Conservation (phyloP, 2,888 invertebrate genomes). For the Monopis laevigella region DNA sequence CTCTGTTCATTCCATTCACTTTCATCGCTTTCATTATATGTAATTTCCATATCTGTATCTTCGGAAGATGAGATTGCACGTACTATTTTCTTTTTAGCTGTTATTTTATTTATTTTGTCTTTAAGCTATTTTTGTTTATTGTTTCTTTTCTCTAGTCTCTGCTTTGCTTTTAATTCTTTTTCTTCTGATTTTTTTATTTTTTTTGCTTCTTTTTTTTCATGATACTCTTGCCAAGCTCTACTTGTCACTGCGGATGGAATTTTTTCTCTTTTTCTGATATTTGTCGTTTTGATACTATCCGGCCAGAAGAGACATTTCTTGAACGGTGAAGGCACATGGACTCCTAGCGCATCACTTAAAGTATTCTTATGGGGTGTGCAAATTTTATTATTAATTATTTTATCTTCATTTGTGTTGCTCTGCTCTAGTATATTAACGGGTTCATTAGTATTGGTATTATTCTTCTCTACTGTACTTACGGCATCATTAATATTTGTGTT, state of each 20-base stretch:
- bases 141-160: constrained; percentile 15
- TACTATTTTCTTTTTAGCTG: constrained; percentile 12
- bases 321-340: constrained; percentile 11
- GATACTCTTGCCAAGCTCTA: constrained; percentile 15
- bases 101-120: constrained; percentile 6
- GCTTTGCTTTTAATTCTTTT: constrained; percentile 16
- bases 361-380: constrained; percentile 3
- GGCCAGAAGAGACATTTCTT: constrained; percentile 14
- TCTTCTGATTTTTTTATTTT: constrained; percentile 15
- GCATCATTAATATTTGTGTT: too few species aligned
- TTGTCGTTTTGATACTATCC: constrained; percentile 16
- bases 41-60: constrained; percentile 14
- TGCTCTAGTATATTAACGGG: too few species aligned
- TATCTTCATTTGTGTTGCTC: too few species aligned
- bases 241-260: constrained; percentile 18
- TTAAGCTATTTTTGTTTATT: too few species aligned
- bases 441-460: too few species aligned
- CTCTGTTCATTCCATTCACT: constrained; percentile 14
- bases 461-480: too few species aligned
- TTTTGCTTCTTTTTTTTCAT: constrained; percentile 15
- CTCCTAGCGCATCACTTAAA: constrained; percentile 7
- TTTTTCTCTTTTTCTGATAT: constrained; percentile 15
- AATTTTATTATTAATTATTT: neutral
- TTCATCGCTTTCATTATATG: constrained; percentile 10
- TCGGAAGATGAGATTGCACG: constrained; percentile 13